Evolutionary conservation across 2,888 invertebrate species (phyloP), one percentile per base, ranked within the genome.

Genomic region (Boloria euphrosyne): DNA sequence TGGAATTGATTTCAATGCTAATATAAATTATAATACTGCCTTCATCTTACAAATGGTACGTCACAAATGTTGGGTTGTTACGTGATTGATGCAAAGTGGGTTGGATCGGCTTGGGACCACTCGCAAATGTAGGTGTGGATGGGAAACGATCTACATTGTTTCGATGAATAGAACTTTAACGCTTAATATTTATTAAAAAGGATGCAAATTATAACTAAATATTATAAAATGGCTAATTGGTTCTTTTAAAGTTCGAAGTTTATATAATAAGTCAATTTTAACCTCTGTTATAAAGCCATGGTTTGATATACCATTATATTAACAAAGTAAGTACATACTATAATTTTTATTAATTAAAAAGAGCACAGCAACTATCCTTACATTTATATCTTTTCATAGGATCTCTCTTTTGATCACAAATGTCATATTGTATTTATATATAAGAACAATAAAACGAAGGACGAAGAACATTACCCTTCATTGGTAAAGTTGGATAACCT

Each of bases 1-100:
- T 78, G 75, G 80, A 82, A 87, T 85, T 85, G 87, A 87, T 86
- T 86, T 85, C 85, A 82, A 86, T 87, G 85, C 82, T 85, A 86
- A 87, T 88, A 75, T 74, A 77, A 79, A 83, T 83, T 83, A 82
- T 86, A 80, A 77, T 80, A 76, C 77, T 68, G 72, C 70, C 65
- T 68, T 68, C 66, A 62, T 68, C 62, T 66, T 64, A 61, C 57
- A 58, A 59, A 59, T 59, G 59, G 50, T 50, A 17, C 49, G 49
- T 46, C 52, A 49, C 58, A 52, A 65, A 59, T 65, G 65, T 53
- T 47, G 59, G 52, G 44, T 13, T 52, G 58, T 49, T 43, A 49
- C 44, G 51, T 65, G 67, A 67, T 67, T 64, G 65, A 67, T 64
- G 65, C 55, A 65, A 65, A 67, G 61, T 43, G 65, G 60, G 60